Evolutionary conservation across 2,113 vertebrate genomes (phyloP).

Genomic region (Physeter macrocephalus): DNA sequence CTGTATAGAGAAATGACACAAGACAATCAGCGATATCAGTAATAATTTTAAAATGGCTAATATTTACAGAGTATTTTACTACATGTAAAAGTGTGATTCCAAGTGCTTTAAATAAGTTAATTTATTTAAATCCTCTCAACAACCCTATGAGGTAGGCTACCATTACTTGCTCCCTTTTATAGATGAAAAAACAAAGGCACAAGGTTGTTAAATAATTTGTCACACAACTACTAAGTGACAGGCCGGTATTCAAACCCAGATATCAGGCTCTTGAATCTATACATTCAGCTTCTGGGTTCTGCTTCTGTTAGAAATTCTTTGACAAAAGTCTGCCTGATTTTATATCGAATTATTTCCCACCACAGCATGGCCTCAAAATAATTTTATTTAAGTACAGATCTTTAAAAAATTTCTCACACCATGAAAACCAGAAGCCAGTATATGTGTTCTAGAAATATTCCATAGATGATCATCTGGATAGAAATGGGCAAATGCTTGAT

Average conservation of each 20-base stretch:
- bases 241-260: background rate
- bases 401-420: background rate
- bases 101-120: background rate
- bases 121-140: background rate
- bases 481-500: background rate
- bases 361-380: constrained; percentile 11
- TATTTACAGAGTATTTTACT: background rate
- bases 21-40: background rate
- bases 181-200: background rate
- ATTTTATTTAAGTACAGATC: background rate
- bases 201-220: background rate
- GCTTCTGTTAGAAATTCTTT: background rate
- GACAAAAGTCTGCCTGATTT: background rate
- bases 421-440: background rate
- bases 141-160: background rate
- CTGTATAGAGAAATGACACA: background rate
- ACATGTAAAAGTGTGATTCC: background rate
- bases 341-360: background rate
- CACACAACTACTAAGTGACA: background rate
- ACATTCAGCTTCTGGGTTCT: background rate
- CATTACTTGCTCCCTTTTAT: background rate
- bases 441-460: background rate
- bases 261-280: background rate
- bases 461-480: background rate
- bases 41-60: background rate